These are phyloP conservation scores for Candoia aspera DNA, from an alignment of 2,113 vertebrate genomes.

Conservation along the genomic window DNA sequence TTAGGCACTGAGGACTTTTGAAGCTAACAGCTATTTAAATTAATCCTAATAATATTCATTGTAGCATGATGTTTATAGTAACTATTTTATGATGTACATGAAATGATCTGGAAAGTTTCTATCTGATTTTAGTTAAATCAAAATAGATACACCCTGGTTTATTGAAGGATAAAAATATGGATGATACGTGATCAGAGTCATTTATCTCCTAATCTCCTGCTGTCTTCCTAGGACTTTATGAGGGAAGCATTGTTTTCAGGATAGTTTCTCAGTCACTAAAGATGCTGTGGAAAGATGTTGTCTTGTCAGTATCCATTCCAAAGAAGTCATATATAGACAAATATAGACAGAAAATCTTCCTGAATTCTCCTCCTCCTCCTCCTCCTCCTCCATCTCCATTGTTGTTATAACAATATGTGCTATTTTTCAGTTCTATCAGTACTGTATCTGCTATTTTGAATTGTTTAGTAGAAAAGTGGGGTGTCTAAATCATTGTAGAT, in stretches of 20 bases:
- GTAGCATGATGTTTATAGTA: not conserved
- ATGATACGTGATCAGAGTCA: not conserved
- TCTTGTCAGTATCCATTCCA: not conserved
- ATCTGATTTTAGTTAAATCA: not conserved
- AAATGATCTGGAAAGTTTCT: not conserved
- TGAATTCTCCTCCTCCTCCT: not conserved
- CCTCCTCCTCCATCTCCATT: too few species aligned
- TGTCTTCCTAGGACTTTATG: not conserved
- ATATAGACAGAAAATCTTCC: not conserved
- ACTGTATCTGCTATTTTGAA: not conserved
- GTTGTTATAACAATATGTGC: not conserved
- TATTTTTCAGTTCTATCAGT: not conserved
- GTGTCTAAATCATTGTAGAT: too few species aligned
- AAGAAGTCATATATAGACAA: not conserved
- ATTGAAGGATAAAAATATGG: not conserved
- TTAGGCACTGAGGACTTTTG: not conserved
- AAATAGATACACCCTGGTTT: not conserved
- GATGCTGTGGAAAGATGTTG: not conserved
- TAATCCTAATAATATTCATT: not conserved
- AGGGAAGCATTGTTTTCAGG: not conserved
- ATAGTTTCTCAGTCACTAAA: not conserved
- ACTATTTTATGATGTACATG: not conserved
- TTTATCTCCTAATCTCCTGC: not conserved
- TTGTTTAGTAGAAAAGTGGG: too few species aligned
- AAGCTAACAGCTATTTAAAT: not conserved